Conservation (phyloP, 2,888 invertebrate species). For the Apotomis capreana region DNA sequence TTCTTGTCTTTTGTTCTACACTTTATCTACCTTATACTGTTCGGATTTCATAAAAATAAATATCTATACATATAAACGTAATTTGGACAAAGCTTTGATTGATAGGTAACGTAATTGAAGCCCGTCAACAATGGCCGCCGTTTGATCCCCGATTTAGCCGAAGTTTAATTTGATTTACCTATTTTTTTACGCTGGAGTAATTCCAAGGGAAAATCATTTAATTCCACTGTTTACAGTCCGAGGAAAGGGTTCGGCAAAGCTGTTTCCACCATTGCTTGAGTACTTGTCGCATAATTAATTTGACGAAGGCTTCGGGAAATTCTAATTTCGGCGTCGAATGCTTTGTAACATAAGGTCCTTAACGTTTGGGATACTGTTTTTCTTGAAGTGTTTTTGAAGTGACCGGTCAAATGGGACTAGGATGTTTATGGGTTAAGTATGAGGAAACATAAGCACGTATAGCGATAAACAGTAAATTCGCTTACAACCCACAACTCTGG, state of each 20-base stretch:
- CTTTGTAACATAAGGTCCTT: neutral
- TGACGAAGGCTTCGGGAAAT: conserved; percentile 8
- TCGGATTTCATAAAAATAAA: no score
- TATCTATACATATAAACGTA: no score
- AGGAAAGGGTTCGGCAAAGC: conserved; percentile 7
- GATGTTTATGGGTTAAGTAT: no score
- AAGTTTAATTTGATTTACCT: neutral
- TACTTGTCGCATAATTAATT: conserved; percentile 31
- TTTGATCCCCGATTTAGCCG: neutral
- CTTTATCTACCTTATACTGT: no score
- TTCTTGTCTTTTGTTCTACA: no score
- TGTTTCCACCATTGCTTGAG: neutral
- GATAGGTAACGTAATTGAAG: no score
- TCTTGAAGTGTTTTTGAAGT: neutral
- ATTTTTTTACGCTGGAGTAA: neutral
- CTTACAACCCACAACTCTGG: no score
- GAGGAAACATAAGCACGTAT: no score
- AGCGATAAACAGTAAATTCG: no score
- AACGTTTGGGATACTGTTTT: neutral
- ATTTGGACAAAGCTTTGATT: no score
- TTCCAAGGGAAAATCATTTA: conserved; percentile 11
- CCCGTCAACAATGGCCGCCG: no score
- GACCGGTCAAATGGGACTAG: no score
- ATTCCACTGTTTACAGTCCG: conserved; percentile 15
- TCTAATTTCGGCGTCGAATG: conserved; percentile 1